Percentiles rank a stretch among this genome's conserved stretches.
phyloP scores from a whole-genome alignment of 2,888 invertebrate genomes.

The Capitulum mitella region DNA sequence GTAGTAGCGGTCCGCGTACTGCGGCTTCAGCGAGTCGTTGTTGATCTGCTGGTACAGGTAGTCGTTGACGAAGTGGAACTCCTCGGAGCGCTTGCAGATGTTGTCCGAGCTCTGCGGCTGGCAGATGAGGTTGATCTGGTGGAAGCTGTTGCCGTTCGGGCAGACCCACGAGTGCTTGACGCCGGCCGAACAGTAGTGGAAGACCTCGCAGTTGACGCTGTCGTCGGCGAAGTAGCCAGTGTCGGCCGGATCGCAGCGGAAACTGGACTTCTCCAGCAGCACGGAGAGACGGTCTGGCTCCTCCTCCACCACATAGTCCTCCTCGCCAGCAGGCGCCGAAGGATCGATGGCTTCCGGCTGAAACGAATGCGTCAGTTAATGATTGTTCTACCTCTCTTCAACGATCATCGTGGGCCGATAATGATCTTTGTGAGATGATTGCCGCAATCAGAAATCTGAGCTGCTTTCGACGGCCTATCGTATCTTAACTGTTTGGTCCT shows the following conservation, averaged over 20 bases:
- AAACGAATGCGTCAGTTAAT: no score
- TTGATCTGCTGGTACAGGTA: constrained; percentile 83
- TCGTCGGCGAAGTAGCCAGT: constrained; percentile 89
- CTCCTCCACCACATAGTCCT: constrained; percentile 69
- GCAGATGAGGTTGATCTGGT: constrained; percentile 84
- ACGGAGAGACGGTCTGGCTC: constrained; percentile 75
- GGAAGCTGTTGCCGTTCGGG: constrained; percentile 81
- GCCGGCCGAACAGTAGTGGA: constrained; percentile 87
- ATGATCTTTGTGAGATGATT: no score
- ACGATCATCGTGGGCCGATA: no score
- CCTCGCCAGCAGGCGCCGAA: constrained; percentile 38
- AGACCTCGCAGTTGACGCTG: constrained; percentile 78
- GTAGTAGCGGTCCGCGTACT: constrained; percentile 49
- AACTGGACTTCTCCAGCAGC: constrained; percentile 73
- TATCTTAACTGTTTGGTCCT: no score
- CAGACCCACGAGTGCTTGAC: constrained; percentile 89
- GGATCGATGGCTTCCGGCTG: background rate
- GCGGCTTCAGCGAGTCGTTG: constrained; percentile 40
- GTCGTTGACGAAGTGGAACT: constrained; percentile 86
- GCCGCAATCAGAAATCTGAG: no score
- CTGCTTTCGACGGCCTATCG: no score
- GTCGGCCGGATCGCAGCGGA: constrained; percentile 68
- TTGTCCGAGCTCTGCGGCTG: constrained; percentile 85
- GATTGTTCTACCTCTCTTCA: no score
- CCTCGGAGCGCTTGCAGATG: constrained; percentile 78